Percentiles rank a stretch among this genome's conserved stretches.
phyloP scores from a whole-genome alignment of 1,140 invertebrate genomes.

The Orussus abietinus region DNA sequence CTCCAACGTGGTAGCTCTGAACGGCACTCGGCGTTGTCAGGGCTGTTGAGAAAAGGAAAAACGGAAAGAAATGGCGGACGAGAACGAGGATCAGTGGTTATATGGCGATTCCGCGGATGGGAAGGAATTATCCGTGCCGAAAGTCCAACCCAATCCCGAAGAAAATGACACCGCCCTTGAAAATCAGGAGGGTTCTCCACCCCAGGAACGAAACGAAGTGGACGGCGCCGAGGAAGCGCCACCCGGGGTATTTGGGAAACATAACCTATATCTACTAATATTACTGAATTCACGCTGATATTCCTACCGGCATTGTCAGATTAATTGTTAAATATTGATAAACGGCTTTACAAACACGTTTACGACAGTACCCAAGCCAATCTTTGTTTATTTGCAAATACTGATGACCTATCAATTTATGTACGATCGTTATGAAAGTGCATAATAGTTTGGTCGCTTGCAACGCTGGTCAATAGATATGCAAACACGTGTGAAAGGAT shows the following conservation, averaged over 20 bases:
- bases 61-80: conserved; percentile 58
- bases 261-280: conserved; percentile 18
- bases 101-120: conserved; percentile 61
- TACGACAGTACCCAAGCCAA: conserved; percentile 28
- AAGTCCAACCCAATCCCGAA: conserved; percentile 33
- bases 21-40: too few species aligned
- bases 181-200: conserved; percentile 34
- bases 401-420: not conserved
- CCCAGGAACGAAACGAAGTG: conserved; percentile 22
- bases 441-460: too few species aligned
- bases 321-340: conserved; percentile 27
- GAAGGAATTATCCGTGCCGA: conserved; percentile 33
- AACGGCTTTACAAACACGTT: too few species aligned
- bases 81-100: conserved; percentile 73
- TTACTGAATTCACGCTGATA: conserved; percentile 10
- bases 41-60: not conserved
- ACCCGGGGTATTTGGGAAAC: conserved; percentile 15
- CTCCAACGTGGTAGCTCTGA: too few species aligned
- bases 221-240: conserved; percentile 21
- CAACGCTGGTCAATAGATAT: too few species aligned
- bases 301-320: conserved; percentile 2
- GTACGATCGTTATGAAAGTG: not conserved
- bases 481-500: too few species aligned
- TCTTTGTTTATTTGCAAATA: conserved; percentile 5
- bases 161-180: conserved; percentile 31